Evolutionary conservation across 2,797 vertebrate species (phyloP).

Genomic region (Liparis tanakae): DNA sequence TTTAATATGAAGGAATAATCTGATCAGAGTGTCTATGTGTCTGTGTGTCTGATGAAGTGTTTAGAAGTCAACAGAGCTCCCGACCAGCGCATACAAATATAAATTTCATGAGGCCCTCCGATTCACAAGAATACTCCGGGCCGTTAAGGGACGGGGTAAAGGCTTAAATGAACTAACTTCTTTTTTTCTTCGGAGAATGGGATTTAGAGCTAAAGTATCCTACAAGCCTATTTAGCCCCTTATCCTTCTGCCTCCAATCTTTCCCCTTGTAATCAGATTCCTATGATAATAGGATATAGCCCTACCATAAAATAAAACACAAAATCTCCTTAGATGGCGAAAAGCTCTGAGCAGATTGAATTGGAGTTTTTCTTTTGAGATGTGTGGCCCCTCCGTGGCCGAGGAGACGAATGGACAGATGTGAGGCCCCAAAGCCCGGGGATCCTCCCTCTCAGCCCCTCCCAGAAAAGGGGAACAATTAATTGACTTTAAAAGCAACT

Average conservation of each 20-base stretch:
- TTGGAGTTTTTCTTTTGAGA: constrained; percentile 68
- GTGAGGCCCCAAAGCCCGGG: constrained; percentile 64
- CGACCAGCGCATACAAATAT: constrained; percentile 50
- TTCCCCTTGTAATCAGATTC: constrained; percentile 61
- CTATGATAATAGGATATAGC: constrained; percentile 76
- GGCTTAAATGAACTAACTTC: constrained; percentile 26
- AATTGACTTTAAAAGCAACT: constrained; percentile 86
- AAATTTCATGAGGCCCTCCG: constrained; percentile 48
- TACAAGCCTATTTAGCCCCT: constrained; percentile 36
- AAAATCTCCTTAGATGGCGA: constrained; percentile 71
- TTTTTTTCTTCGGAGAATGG: constrained; percentile 29
- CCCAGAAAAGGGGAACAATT: constrained; percentile 75
- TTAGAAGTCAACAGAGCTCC: constrained; percentile 29
- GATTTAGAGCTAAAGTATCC: constrained; percentile 44
- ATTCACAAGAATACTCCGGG: constrained; percentile 17
- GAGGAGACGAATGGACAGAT: constrained; percentile 80
- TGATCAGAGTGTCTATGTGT: background rate
- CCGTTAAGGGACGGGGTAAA: constrained; percentile 16
- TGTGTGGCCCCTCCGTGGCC: constrained; percentile 56
- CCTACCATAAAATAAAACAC: constrained; percentile 74
- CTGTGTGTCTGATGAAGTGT: constrained; percentile 23
- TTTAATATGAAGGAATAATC: background rate
- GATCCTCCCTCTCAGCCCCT: constrained; percentile 62
- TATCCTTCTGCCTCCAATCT: constrained; percentile 32
- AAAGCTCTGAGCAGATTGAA: constrained; percentile 63